These are phyloP conservation scores for Hypolimnas misippus DNA, from an alignment of 2,888 invertebrate genomes.

Conservation along the genomic window DNA sequence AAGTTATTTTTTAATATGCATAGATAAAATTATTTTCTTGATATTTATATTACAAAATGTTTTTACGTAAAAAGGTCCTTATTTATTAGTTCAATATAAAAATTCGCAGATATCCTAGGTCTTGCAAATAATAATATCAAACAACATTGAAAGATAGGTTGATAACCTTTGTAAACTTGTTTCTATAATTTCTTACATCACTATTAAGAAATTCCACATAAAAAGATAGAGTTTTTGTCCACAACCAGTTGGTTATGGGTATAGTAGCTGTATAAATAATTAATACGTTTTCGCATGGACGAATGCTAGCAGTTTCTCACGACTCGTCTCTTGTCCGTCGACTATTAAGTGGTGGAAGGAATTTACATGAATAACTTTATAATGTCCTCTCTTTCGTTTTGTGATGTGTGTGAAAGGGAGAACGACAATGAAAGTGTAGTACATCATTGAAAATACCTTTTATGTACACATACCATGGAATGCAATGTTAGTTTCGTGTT, in stretches of 20 bases:
- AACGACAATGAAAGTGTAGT: slow-evolving; percentile 15
- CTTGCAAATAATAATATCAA: neutral
- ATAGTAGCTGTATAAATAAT: slow-evolving; percentile 32
- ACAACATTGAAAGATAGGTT: neutral
- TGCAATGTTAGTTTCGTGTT: too few relatives aligned
- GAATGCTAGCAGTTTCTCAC: slow-evolving; percentile 67
- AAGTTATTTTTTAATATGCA: too few relatives aligned
- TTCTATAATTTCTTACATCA: slow-evolving; percentile 20
- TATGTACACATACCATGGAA: slow-evolving; percentile 14
- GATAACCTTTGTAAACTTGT: slow-evolving; percentile 22
- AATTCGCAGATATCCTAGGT: neutral
- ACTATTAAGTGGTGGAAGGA: slow-evolving; percentile 69
- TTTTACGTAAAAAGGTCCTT: neutral
- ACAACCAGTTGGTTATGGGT: neutral
- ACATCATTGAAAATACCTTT: slow-evolving; percentile 18
- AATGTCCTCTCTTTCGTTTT: slow-evolving; percentile 50
- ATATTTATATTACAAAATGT: neutral
- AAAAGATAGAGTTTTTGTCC: neutral
- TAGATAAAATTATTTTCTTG: too few relatives aligned
- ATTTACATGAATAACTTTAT: slow-evolving; percentile 68
- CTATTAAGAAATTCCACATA: slow-evolving; percentile 8
- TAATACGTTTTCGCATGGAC: slow-evolving; percentile 47
- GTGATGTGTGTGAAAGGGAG: slow-evolving; percentile 25
- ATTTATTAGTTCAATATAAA: neutral
- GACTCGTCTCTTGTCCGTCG: slow-evolving; percentile 57